phyloP scores from a whole-genome alignment of 2,113 vertebrate species.

The Scomber japonicus region DNA sequence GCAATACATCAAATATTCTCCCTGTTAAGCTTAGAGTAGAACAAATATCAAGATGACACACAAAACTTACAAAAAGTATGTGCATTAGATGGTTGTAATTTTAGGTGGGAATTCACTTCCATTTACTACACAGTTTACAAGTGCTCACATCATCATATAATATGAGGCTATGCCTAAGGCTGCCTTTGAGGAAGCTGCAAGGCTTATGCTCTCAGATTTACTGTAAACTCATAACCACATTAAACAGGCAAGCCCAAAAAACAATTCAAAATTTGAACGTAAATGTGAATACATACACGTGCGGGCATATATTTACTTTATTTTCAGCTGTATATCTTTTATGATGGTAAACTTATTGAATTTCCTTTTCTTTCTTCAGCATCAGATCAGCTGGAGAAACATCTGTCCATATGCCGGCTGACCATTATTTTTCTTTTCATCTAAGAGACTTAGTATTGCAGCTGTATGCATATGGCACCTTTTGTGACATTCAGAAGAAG shows the following conservation, averaged over 20 bases:
- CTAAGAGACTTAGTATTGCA: constrained; percentile 48
- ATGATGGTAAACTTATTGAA: background rate
- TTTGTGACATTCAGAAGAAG: constrained; percentile 67
- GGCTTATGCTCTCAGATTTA: constrained; percentile 42
- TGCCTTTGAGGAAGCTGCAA: constrained; percentile 44
- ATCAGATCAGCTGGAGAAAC: constrained; percentile 36
- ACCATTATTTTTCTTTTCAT: constrained; percentile 54
- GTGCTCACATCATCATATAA: constrained; percentile 49
- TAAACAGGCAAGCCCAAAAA: constrained; percentile 7
- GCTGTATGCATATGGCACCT: constrained; percentile 61
- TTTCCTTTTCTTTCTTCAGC: constrained; percentile 13
- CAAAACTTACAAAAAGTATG: background rate
- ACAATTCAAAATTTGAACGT: constrained; percentile 16
- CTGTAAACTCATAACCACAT: constrained; percentile 14
- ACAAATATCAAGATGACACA: constrained; percentile 3
- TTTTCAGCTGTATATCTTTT: background rate
- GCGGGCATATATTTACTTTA: background rate
- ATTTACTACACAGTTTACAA: constrained; percentile 27
- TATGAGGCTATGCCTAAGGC: constrained; percentile 44
- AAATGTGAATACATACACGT: constrained; percentile 18
- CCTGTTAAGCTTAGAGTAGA: background rate
- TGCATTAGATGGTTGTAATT: constrained; percentile 10
- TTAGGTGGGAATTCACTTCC: background rate
- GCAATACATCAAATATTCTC: constrained; percentile 8
- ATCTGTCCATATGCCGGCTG: constrained; percentile 42